Base-by-base conservation (phyloP, 2,113 vertebrate species). In the Psittacula cyanocephala region DNA sequence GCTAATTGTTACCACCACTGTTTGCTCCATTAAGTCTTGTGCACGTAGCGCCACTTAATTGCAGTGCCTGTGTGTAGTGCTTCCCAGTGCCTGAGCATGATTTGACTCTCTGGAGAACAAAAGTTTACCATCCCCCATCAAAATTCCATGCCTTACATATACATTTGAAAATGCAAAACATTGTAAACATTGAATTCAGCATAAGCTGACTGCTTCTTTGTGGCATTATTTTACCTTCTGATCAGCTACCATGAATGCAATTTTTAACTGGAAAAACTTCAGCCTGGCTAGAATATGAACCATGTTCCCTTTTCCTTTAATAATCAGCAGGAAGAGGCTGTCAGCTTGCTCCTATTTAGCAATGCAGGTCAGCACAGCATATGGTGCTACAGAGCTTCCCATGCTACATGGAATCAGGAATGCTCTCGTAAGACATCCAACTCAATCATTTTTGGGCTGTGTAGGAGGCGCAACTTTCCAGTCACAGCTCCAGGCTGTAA, bases 401-500 rank as follows among this genome's bases (percentile, higher is more conserved):
- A 2, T 71, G 60, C 53, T 1, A 0, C 65, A 50, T 2, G 3
- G 14, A 43, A 57, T 59, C 24, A 25, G 33, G 64, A 76, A 85
- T 67, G 65, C 49, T 92, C 2, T 1, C 0, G 0, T n/a, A 37
- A 41, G 65, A 69, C 57, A 79, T 75, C 60, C 86, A 79, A 20
- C 47, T 93, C 67, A 35, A 64, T 81, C 83, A 41, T 82, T 71
- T 84, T 77, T 75, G 79, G 60, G 68, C 43, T 86, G 86, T 63
- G 81, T 87, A 47, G 86, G 88, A 93, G 46, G 86, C 39, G 35
- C 50, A 60, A 33, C 31, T 82, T 86, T 37, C 63, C 78, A 78
- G 82, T 52, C 87, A 24, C 91, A 77, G 57, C 57, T 95, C 70
- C 83, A 90, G 68, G 90, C 85, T 89, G 88, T 25, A 57, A 75